Evolutionary conservation across 2,888 invertebrate genomes (phyloP), one percentile per base, ranked within the genome.

Genomic region (Pyrrhosoma nymphula): DNA sequence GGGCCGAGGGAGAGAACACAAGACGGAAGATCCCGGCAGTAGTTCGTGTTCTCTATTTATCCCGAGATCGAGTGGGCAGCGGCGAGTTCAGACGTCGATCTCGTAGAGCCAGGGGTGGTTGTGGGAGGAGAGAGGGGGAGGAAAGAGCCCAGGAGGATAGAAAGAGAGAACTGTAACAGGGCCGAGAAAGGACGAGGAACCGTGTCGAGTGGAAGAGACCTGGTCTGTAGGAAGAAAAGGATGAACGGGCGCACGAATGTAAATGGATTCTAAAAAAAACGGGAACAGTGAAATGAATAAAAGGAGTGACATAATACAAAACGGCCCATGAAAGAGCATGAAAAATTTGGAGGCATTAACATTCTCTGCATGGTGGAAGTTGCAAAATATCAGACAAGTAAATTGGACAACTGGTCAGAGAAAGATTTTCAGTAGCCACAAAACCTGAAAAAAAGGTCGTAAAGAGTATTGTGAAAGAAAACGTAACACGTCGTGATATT

Each of bases 41-140:
- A 56, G 93, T 91, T 91, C 91, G 23, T 91, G 75, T 56, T 69
- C 93, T 75, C 93, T 47, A 75, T 93, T 82, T 82, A 82, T 82
- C 82, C 69, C 69, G 47, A 39, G 93, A 47, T 69, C 69, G 93
- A 93, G 93, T 75, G 93, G 69, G 39, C 93, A 75, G n/a, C 93
- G 93, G 69, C 69, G 75, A 93, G 69, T 93, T 93, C 93, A 93
- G 93, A 69, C 69, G 93, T 47, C 63, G 63, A 47, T 55, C 35
- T 63, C 26, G 30, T 18, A 69, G 89, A 89, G 26, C 55, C 26
- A 56, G 56, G 23, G n/a, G 90, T n/a, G 30, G 55, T 56, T 56
- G n/a, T 26, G 26, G 47, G 90, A 90, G 47, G n/a, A 30, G 18
- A 30, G n/a, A 39, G 47, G 39, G 90, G 23, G 39, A 56, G 55